These are phyloP conservation scores for Silurus meridionalis DNA, from an alignment of 2,113 vertebrate genomes.

Conservation along the genomic window DNA sequence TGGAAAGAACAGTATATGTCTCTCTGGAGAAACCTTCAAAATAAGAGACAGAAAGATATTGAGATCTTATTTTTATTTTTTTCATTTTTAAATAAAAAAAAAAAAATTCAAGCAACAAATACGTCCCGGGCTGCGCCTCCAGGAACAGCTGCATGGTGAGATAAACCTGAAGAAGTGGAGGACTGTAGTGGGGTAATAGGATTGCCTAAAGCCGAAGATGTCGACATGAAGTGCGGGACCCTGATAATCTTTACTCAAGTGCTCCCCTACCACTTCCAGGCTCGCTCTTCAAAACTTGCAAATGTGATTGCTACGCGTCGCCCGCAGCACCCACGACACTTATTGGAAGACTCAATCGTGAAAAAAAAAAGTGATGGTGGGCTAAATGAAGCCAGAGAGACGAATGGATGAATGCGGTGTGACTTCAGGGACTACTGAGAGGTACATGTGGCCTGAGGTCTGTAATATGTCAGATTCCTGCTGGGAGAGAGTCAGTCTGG, in stretches of 20 bases:
- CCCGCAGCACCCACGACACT: conserved; percentile 36
- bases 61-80: conserved; percentile 16
- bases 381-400: conserved; percentile 32
- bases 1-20: not conserved
- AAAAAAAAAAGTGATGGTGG: conserved; percentile 23
- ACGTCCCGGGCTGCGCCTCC: conserved; percentile 30
- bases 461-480: not conserved
- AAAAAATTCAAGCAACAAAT: conserved; percentile 38
- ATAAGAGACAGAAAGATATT: conserved; percentile 13
- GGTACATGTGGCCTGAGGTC: conserved; percentile 8
- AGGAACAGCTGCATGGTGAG: conserved; percentile 54
- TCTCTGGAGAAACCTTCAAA: not conserved
- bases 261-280: conserved; percentile 52
- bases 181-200: conserved; percentile 57
- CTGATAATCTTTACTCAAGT: conserved; percentile 62
- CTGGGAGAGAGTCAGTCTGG: not conserved
- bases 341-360: conserved; percentile 43
- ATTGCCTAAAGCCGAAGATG: conserved; percentile 57
- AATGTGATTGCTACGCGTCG: conserved; percentile 49
- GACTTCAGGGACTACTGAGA: conserved; percentile 6
- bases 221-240: conserved; percentile 48
- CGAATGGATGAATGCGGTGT: conserved; percentile 25
- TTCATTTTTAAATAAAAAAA: not conserved
- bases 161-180: conserved; percentile 52
- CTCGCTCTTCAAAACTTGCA: conserved; percentile 49